phyloP scores from a whole-genome alignment of 2,113 vertebrate genomes.

The Cottus gobio region DNA sequence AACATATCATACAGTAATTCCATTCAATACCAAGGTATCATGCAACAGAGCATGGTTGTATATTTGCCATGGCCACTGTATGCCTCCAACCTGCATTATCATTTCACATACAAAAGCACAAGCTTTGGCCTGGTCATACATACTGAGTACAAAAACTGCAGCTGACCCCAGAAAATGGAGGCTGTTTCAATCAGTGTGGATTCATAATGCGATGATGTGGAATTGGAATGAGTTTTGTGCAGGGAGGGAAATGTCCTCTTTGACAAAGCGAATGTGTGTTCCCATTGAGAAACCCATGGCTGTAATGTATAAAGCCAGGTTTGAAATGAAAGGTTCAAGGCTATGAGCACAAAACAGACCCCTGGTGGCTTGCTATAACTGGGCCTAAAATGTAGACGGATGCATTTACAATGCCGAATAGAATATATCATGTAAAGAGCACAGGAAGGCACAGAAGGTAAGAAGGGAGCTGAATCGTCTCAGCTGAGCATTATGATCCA shows the following conservation, averaged over 20 bases:
- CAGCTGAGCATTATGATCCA: constrained; percentile 2
- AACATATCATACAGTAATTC: neutral
- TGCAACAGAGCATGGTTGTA: constrained; percentile 1
- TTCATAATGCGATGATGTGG: constrained; percentile 76
- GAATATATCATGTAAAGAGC: constrained; percentile 7
- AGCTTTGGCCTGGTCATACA: constrained; percentile 40
- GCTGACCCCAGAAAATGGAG: constrained; percentile 62
- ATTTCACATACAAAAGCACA: constrained; percentile 27
- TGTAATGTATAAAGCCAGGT: constrained; percentile 49
- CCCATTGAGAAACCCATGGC: constrained; percentile 56
- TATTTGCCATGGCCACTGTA: neutral
- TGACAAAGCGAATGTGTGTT: constrained; percentile 73
- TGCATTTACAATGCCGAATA: neutral
- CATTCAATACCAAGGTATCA: neutral
- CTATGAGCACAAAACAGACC: constrained; percentile 43
- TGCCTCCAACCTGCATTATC: constrained; percentile 14
- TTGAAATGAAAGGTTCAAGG: constrained; percentile 54
- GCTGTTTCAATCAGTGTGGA: constrained; percentile 72
- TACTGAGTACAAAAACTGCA: constrained; percentile 48
- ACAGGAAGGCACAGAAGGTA: neutral
- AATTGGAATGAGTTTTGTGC: constrained; percentile 72
- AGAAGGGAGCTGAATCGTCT: constrained; percentile 13
- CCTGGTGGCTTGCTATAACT: constrained; percentile 26
- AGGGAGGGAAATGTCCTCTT: constrained; percentile 71
- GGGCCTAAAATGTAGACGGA: constrained; percentile 10